Evolutionary conservation across 2,113 vertebrate genomes (phyloP).

Genomic region (Megaleporinus macrocephalus): DNA sequence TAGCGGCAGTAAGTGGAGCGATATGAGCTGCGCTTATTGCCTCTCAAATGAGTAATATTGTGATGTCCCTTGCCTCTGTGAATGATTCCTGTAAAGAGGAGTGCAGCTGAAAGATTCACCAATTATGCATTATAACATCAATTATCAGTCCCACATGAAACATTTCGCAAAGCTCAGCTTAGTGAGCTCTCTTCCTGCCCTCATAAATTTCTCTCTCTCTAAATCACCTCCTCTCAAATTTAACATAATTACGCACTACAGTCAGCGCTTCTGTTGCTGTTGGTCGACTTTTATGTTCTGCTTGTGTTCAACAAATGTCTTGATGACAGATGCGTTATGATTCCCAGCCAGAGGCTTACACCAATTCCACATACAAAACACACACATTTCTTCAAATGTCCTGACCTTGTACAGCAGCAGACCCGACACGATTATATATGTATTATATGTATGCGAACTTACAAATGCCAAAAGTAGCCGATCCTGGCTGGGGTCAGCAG

Average conservation of each 20-base stretch:
- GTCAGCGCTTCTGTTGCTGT: background rate
- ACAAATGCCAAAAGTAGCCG: background rate
- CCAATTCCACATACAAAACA: background rate
- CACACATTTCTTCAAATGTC: background rate
- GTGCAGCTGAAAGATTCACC: background rate
- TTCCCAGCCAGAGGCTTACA: slow-evolving; percentile 2
- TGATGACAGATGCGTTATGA: background rate
- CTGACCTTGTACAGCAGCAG: background rate
- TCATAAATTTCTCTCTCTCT: background rate
- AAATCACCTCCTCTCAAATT: background rate
- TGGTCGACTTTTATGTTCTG: background rate
- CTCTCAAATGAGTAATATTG: background rate
- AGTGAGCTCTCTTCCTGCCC: background rate
- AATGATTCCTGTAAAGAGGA: background rate
- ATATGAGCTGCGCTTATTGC: slow-evolving; percentile 2
- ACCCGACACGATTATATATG: background rate
- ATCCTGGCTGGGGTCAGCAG: background rate
- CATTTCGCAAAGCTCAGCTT: background rate
- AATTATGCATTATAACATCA: background rate
- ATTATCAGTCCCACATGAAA: slow-evolving; percentile 3
- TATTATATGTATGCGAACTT: background rate
- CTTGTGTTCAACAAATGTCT: background rate
- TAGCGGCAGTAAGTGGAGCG: background rate
- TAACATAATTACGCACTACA: background rate
- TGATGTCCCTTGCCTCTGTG: background rate